A percentile compares a stretch with the other conserved stretches of the same genome.
Evolutionary conservation across 92 coral and sea anemone species (phyloP).

Genomic region (Phenganax stokvisi): DNA sequence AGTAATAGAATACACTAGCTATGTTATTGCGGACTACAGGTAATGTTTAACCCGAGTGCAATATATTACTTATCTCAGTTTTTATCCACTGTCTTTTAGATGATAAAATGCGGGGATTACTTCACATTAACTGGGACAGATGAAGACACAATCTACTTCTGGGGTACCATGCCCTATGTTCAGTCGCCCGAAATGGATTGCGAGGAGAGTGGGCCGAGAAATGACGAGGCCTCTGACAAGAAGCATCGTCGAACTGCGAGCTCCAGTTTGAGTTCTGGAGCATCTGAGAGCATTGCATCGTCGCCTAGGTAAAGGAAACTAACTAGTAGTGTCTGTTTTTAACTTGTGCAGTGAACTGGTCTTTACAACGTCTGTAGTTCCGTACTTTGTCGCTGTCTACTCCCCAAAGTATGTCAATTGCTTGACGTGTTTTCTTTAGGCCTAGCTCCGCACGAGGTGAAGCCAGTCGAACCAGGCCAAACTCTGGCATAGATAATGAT

Average conservation of each 20-base stretch:
- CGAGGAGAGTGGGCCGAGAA: slow-evolving; percentile 69
- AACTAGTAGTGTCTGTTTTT: background rate
- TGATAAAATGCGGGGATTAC: slow-evolving; percentile 83
- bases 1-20: background rate
- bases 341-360: too few species aligned
- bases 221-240: slow-evolving; percentile 52
- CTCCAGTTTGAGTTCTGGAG: slow-evolving; percentile 78
- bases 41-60: background rate
- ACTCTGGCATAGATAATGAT: slow-evolving; percentile 17
- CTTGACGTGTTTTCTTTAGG: slow-evolving; percentile 8
- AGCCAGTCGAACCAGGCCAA: background rate
- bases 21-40: background rate
- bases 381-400: background rate
- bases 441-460: slow-evolving; percentile 13
- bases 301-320: slow-evolving; percentile 53
- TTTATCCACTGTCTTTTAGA: slow-evolving; percentile 37
- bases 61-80: background rate
- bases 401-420: background rate
- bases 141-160: slow-evolving; percentile 82
- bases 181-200: slow-evolving; percentile 39
- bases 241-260: slow-evolving; percentile 76
- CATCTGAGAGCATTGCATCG: slow-evolving; percentile 58
- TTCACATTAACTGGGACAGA: slow-evolving; percentile 88
- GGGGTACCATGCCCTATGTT: slow-evolving; percentile 69
- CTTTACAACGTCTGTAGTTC: too few species aligned